Percentiles rank a stretch among this genome's conserved stretches.
Evolutionary conservation across 2,888 invertebrate species (phyloP).

Genomic region (Adelphocoris suturalis): DNA sequence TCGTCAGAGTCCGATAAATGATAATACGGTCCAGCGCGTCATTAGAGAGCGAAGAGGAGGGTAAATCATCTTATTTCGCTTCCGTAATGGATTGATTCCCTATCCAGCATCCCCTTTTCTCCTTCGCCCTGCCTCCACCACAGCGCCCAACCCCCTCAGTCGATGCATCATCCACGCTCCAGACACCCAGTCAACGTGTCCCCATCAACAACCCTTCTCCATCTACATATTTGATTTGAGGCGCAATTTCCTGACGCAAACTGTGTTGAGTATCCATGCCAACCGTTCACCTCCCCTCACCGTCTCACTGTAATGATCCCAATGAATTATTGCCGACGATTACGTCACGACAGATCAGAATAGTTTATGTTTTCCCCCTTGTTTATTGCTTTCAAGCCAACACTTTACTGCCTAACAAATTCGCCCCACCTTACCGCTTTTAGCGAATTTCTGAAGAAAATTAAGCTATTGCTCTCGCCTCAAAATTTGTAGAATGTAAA

Average conservation of each 20-base stretch:
- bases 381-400: not conserved
- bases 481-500: no score
- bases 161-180: slow-evolving; percentile 12
- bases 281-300: not conserved
- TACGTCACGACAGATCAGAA: not conserved
- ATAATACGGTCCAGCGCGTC: no score
- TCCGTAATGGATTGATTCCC: not conserved
- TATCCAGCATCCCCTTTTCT: not conserved
- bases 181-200: not conserved
- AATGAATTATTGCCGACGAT: not conserved
- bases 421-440: no score
- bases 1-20: no score
- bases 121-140: not conserved
- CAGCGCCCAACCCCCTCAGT: not conserved
- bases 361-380: not conserved
- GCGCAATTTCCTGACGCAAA: slow-evolving; percentile 54
- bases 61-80: no score
- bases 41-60: no score
- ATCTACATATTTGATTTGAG: slow-evolving; percentile 61
- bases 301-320: not conserved
- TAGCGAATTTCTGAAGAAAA: no score
- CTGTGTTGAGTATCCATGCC: slow-evolving; percentile 38
- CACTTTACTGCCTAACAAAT: not conserved
- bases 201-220: slow-evolving; percentile 31
- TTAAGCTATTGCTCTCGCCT: no score